Evolutionary conservation across 2,888 invertebrate species (phyloP).

Genomic region (Drosophila pseudotakahashii): DNA sequence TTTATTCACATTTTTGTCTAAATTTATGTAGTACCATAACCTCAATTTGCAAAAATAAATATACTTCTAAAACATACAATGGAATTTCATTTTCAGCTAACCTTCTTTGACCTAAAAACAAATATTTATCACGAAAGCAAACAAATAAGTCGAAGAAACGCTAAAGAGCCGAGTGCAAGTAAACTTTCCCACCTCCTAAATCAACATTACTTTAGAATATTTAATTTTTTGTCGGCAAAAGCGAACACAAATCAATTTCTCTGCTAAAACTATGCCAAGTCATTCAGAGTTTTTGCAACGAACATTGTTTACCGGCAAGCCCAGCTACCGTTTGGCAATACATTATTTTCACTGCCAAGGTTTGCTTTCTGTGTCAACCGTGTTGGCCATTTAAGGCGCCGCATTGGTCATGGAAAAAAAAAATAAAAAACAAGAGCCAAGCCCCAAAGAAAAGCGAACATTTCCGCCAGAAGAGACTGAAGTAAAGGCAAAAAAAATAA

Average conservation of each 20-base stretch:
- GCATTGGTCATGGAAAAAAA: constrained; percentile 7
- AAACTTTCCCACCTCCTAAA: constrained; percentile 25
- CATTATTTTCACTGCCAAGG: constrained; percentile 64
- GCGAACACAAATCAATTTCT: constrained; percentile 32
- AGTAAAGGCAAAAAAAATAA: constrained; percentile 2
- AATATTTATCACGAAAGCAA: neutral
- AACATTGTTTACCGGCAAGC: constrained; percentile 14
- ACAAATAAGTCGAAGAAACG: neutral
- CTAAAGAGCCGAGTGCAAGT: constrained; percentile 2
- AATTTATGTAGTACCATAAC: too few relatives aligned
- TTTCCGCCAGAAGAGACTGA: constrained; percentile 21
- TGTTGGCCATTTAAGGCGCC: constrained; percentile 46
- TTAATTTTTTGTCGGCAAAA: constrained; percentile 10
- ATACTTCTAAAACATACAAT: too few relatives aligned
- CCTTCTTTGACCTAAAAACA: neutral
- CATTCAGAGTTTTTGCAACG: constrained; percentile 4
- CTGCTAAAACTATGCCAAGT: constrained; percentile 37
- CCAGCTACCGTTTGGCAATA: constrained; percentile 41
- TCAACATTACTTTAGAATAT: constrained; percentile 21
- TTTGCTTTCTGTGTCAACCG: constrained; percentile 39
- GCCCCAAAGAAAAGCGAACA: constrained; percentile 23
- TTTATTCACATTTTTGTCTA: too few relatives aligned
- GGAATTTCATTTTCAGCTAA: neutral
- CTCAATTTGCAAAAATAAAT: too few relatives aligned
- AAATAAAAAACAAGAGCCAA: constrained; percentile 1